Conservation (phyloP, 1,140 invertebrate species). For the Caenorhabditis inopinata region DNA sequence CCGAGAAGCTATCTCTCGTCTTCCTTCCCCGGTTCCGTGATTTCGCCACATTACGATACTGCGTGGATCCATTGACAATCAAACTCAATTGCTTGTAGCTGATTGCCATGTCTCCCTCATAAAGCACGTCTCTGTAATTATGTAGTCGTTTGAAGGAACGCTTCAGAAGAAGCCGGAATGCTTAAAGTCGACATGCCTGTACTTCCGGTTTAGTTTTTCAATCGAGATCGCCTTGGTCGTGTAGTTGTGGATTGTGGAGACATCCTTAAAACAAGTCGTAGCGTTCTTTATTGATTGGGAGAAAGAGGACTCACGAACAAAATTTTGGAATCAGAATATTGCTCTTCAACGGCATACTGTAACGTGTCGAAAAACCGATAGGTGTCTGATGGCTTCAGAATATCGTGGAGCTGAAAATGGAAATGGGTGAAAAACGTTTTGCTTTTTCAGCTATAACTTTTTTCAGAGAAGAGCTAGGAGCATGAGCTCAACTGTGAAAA, state of each 20-base stretch:
- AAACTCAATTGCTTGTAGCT: constrained; percentile 8
- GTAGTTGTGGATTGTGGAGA: constrained; percentile 7
- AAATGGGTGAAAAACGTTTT: too few relatives aligned
- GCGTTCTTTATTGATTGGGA: background rate
- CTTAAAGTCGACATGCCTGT: background rate
- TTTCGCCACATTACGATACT: background rate
- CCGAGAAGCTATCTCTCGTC: background rate
- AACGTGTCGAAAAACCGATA: constrained; percentile 1
- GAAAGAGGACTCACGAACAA: background rate
- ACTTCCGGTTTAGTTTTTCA: background rate
- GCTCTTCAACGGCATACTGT: background rate
- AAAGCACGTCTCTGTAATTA: background rate
- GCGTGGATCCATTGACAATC: constrained; percentile 4
- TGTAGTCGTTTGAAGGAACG: too few relatives aligned
- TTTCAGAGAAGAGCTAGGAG: too few relatives aligned
- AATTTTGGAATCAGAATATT: background rate
- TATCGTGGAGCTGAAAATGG: background rate
- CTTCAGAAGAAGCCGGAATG: too few relatives aligned
- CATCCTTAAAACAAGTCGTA: background rate
- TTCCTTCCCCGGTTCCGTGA: background rate
- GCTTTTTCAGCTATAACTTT: too few relatives aligned
- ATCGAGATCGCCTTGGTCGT: background rate
- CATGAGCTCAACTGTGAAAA: too few relatives aligned
- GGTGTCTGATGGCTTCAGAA: background rate
- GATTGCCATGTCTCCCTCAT: constrained; percentile 19